Evolutionary conservation across 2,888 invertebrate genomes (phyloP), one percentile per base, ranked within the genome.

Genomic region (Drosophila anceps): DNA sequence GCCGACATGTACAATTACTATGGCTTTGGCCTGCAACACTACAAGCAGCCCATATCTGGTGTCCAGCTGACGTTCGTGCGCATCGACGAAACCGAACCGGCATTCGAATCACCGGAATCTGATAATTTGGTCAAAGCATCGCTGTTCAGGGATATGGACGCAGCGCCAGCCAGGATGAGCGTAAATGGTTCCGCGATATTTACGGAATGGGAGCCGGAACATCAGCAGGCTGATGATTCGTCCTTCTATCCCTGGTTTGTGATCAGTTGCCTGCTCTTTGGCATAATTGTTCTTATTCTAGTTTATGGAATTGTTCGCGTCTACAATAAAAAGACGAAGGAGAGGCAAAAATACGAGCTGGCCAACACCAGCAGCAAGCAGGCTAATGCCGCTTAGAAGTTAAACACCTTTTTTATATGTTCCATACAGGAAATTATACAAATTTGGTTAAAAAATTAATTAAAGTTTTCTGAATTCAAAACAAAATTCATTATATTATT

Each of bases 1-100:
- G 92, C 90, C 7, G 89, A 91, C 54, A 81, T 92, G 37, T 92
- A 89, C 50, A 92, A 92, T 64, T 91, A 90, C 57, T 92, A 82
- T 35, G 92, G 92, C 0, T 73, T 88, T 61, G 92, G 91, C 5
- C 68, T 92, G 1, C 80, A 82, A 39, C 88, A 84, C 0, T 91
- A 79, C 24, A 86, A 78, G n/a, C 77, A 84, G 43, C 73, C 88
- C 10, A 68, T 92, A 13, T 54, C 72, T 2, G 69, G 75, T 9
- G 91, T 82, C 0, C 69, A 74, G 15, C 79, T 91, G 4, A 84
- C 82, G 1, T 84, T 92, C 50, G 73, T 88, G 0, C 82, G 85
- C 10, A 92, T 92, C 29, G 91, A 92, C 20, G 81, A 79, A 43
- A 87, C 90, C 3, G 92, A 92, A 55, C 92, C 92, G 2, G 92